A percentile compares a stretch with the other conserved stretches of the same genome.
Conservation (phyloP, 2,888 invertebrate species). For the Patella pellucida region DNA sequence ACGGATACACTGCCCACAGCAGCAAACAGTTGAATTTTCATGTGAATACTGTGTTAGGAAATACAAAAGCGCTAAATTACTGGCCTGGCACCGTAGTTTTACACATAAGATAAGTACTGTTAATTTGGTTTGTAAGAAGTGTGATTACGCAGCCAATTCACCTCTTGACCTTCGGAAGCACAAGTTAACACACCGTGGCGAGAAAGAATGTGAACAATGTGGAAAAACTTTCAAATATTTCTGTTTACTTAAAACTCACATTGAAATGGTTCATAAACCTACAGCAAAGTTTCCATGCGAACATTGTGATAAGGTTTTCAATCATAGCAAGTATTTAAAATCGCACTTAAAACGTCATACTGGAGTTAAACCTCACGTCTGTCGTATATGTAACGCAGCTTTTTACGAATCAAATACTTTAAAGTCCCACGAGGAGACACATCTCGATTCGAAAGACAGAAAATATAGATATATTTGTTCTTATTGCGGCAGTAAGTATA, state of each 20-base stretch:
- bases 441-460: slow-evolving; percentile 45
- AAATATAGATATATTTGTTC: slow-evolving; percentile 44
- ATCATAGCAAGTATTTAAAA: slow-evolving; percentile 39
- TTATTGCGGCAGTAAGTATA: slow-evolving; percentile 46
- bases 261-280: slow-evolving; percentile 39
- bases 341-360: slow-evolving; percentile 46
- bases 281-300: slow-evolving; percentile 31
- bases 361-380: slow-evolving; percentile 40
- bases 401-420: slow-evolving; percentile 45
- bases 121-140: slow-evolving; percentile 34
- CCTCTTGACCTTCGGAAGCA: slow-evolving; percentile 35
- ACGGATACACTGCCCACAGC: slow-evolving; percentile 42
- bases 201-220: slow-evolving; percentile 38
- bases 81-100: slow-evolving; percentile 24
- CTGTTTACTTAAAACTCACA: slow-evolving; percentile 39
- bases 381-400: slow-evolving; percentile 36
- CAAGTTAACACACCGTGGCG: slow-evolving; percentile 25
- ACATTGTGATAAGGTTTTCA: slow-evolving; percentile 43
- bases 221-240: slow-evolving; percentile 35
- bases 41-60: slow-evolving; percentile 36
- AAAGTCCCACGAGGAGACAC: slow-evolving; percentile 49
- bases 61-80: slow-evolving; percentile 26
- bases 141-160: slow-evolving; percentile 34
- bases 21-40: slow-evolving; percentile 17
- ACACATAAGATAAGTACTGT: slow-evolving; percentile 21